These are phyloP conservation scores for Halcyon chelicuti DNA, from an alignment of 2,797 vertebrate species.

Conservation along the genomic window DNA sequence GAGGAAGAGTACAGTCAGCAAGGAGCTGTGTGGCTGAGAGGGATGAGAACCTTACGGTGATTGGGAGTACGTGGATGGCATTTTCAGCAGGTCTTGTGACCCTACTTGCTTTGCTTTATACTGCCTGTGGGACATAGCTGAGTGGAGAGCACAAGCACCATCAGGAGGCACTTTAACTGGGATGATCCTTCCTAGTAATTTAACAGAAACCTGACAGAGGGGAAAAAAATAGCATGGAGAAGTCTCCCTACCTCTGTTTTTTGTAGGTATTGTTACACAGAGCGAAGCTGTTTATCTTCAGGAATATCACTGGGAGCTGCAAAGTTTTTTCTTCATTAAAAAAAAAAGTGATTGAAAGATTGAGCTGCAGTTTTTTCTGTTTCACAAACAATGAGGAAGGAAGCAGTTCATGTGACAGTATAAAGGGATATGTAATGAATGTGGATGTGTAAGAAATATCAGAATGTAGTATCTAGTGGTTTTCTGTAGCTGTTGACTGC, in stretches of 20 bases:
- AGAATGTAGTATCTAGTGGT: not conserved
- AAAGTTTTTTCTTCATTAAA: not conserved
- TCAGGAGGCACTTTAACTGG: not conserved
- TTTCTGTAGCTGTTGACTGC: not conserved
- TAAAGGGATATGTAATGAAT: not conserved
- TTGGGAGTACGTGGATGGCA: not conserved
- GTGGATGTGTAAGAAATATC: not conserved
- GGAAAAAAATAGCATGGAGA: not conserved
- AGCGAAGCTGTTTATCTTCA: not conserved
- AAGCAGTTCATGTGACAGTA: not conserved
- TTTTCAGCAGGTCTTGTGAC: not conserved
- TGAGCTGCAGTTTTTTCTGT: not conserved
- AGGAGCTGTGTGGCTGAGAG: not conserved
- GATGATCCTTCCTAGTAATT: not conserved
- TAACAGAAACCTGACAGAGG: not conserved
- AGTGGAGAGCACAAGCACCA: not conserved
- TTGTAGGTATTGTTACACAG: not conserved
- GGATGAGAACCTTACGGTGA: not conserved
- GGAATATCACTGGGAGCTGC: not conserved
- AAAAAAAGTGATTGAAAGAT: not conserved
- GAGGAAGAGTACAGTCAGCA: not conserved
- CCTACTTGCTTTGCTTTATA: not conserved
- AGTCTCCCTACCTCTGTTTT: not conserved
- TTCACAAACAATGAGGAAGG: not conserved
- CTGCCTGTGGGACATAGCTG: not conserved